Percentiles rank a stretch among this genome's conserved stretches.
phyloP scores from a whole-genome alignment of 2,888 invertebrate genomes.

The Papilio gigon region DNA sequence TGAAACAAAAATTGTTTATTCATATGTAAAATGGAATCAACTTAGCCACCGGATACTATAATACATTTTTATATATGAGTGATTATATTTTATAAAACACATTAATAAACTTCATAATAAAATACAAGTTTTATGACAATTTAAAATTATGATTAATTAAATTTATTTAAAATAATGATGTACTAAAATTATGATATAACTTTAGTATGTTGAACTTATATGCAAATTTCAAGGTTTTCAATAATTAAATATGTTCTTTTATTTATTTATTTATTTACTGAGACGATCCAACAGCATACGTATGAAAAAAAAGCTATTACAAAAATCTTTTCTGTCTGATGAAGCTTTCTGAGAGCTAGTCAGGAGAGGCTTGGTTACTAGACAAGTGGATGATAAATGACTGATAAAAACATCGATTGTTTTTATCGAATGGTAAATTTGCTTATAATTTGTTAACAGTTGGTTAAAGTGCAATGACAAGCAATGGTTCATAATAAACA shows the following conservation, averaged over 20 bases:
- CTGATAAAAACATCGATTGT: background rate
- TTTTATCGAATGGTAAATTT: too few species aligned
- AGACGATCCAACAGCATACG: too few species aligned
- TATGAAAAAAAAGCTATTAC: too few species aligned
- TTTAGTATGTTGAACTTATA: background rate
- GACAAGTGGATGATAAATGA: slow-evolving; percentile 1
- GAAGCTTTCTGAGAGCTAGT: too few species aligned
- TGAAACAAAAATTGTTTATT: too few species aligned
- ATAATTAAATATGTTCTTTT: too few species aligned
- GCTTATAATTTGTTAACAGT: too few species aligned
- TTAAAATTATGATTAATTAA: background rate
- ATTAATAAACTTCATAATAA: slow-evolving; percentile 5
- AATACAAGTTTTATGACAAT: background rate
- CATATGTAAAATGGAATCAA: too few species aligned
- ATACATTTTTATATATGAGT: background rate
- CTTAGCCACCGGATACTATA: background rate
- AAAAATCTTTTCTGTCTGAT: too few species aligned
- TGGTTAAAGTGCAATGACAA: too few species aligned
- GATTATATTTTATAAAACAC: background rate
- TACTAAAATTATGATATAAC: slow-evolving; percentile 6
- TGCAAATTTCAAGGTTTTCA: slow-evolving; percentile 23
- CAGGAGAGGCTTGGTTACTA: background rate
- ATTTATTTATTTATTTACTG: too few species aligned
- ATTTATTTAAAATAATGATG: background rate
- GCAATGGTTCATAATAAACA: too few species aligned